Evolutionary conservation across 1,140 invertebrate species (phyloP).

Genomic region (Chironomus tepperi): DNA sequence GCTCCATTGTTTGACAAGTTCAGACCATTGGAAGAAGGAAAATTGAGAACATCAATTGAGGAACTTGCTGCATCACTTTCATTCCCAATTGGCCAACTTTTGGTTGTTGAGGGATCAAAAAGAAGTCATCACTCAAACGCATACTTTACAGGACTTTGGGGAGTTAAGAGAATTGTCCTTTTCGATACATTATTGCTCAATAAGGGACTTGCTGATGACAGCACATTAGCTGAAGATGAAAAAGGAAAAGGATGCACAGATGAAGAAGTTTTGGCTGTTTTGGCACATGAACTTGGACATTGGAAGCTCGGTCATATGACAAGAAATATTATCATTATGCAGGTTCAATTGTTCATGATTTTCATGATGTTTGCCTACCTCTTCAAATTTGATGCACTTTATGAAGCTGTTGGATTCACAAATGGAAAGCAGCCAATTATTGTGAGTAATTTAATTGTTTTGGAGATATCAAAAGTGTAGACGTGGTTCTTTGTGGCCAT

Average conservation of each 20-base stretch:
- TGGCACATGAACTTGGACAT: constrained; percentile 95
- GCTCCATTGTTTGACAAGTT: constrained; percentile 99
- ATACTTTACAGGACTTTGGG: constrained; percentile 97
- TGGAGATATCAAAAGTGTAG: neutral
- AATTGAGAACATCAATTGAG: constrained; percentile 80
- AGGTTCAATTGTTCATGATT: constrained; percentile 65
- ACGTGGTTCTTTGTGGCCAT: neutral
- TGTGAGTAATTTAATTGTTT: constrained; percentile 42
- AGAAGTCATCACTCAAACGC: constrained; percentile 95
- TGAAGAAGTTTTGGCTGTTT: constrained; percentile 88
- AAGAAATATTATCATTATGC: constrained; percentile 77
- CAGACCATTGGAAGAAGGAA: constrained; percentile 87
- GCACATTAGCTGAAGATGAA: constrained; percentile 40
- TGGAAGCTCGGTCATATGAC: constrained; percentile 91
- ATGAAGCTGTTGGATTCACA: constrained; percentile 81
- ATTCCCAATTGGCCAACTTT: constrained; percentile 92
- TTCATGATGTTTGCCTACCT: constrained; percentile 82
- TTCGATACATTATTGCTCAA: constrained; percentile 78
- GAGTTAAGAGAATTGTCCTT: constrained; percentile 95
- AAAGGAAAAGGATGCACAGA: constrained; percentile 73
- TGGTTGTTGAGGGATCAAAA: constrained; percentile 96
- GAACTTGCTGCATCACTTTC: constrained; percentile 74
- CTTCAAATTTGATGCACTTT: constrained; percentile 71
- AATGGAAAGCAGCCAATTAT: constrained; percentile 68
- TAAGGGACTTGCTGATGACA: constrained; percentile 38